Percentiles rank a stretch among this genome's conserved stretches.
Conservation (phyloP, 1,140 invertebrate species). For the Danaus plexippus region DNA sequence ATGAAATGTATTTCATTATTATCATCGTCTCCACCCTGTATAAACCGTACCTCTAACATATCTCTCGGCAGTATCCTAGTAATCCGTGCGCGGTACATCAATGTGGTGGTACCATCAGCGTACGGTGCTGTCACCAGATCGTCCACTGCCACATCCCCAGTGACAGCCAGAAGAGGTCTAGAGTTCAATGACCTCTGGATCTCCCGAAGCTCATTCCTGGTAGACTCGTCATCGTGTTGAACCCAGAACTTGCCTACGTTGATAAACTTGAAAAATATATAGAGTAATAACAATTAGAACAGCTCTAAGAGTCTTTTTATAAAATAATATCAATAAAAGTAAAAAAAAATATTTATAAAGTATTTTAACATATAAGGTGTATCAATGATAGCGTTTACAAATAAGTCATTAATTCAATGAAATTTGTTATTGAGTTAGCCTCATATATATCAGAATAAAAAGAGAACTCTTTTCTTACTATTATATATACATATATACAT, state of each 20-base stretch:
- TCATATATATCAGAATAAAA: too few species aligned
- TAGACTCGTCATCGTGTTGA: slow-evolving; percentile 63
- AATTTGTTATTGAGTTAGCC: too few species aligned
- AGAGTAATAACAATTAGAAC: background rate
- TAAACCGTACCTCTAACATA: slow-evolving; percentile 44
- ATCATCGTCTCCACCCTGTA: too few species aligned
- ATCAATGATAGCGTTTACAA: too few species aligned
- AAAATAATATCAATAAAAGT: too few species aligned
- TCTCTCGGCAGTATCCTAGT: slow-evolving; percentile 36
- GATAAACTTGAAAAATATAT: slow-evolving; percentile 54
- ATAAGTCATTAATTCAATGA: too few species aligned
- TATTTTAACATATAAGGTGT: slow-evolving; percentile 1
- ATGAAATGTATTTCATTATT: too few species aligned
- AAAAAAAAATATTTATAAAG: background rate
- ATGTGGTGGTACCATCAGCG: slow-evolving; percentile 23
- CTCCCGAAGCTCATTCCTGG: slow-evolving; percentile 30
- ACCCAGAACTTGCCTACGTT: slow-evolving; percentile 77
- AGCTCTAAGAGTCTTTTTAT: too few species aligned
- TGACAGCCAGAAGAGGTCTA: slow-evolving; percentile 22
- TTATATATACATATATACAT: background rate
- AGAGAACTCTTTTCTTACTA: too few species aligned
- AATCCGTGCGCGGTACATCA: slow-evolving; percentile 43
- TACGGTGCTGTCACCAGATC: slow-evolving; percentile 43
- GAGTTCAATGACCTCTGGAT: slow-evolving; percentile 39
- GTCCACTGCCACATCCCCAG: slow-evolving; percentile 17